phyloP scores from a whole-genome alignment of 2,797 vertebrate species.

The Poliocrania exsul region DNA sequence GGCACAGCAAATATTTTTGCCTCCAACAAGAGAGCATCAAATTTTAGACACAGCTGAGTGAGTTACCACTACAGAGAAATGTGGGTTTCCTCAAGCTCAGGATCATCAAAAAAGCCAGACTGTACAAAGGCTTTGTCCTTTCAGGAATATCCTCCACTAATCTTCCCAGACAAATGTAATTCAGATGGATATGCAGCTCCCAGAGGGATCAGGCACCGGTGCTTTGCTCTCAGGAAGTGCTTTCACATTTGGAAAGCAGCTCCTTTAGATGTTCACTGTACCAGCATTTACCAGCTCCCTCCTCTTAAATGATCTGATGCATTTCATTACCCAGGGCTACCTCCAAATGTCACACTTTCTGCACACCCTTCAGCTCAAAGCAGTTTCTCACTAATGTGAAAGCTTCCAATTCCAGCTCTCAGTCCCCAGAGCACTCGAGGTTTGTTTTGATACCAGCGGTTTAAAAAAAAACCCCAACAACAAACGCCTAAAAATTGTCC shows the following conservation, averaged over 20 bases:
- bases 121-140: neutral
- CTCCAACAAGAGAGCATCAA: neutral
- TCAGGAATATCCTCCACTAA: neutral
- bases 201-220: neutral
- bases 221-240: neutral
- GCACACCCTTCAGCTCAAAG: neutral
- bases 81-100: neutral
- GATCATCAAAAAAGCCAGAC: neutral
- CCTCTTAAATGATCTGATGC: neutral
- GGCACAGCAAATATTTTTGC: conserved; percentile 5
- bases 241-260: neutral
- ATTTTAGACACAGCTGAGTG: neutral
- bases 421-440: neutral
- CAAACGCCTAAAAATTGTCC: neutral
- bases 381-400: neutral
- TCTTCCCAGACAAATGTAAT: neutral
- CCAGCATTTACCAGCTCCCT: neutral
- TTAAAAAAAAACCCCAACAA: neutral
- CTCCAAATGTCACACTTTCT: neutral
- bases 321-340: neutral
- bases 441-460: conserved; percentile 32
- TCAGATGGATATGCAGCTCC: neutral
- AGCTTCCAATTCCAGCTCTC: neutral
- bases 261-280: neutral
- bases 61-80: neutral